These are phyloP conservation scores for Aelia acuminata DNA, from an alignment of 2,888 invertebrate species.

Conservation along the genomic window DNA sequence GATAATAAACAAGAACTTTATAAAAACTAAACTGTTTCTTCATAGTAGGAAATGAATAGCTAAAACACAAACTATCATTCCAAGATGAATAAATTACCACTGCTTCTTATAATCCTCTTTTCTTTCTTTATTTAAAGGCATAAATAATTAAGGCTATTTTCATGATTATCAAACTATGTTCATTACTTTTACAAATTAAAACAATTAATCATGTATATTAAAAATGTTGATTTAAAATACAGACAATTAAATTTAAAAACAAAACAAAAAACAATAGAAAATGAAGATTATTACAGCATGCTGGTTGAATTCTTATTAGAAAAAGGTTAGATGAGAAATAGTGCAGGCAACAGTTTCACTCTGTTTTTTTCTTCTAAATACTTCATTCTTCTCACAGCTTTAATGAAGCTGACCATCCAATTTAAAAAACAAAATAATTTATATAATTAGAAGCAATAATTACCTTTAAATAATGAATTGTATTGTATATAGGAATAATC, in stretches of 20 bases:
- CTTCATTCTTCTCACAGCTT: not conserved
- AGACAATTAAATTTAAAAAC: not conserved
- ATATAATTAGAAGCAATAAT: not conserved
- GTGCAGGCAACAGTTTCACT: constrained; percentile 13
- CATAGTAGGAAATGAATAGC: not conserved
- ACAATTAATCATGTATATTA: not conserved
- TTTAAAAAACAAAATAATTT: not conserved
- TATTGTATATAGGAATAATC: too few relatives aligned
- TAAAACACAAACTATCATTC: not conserved
- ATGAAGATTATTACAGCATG: not conserved
- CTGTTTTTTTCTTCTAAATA: not conserved
- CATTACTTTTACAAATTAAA: not conserved
- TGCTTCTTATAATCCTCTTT: not conserved
- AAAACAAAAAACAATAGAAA: not conserved
- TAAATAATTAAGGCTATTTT: too few relatives aligned
- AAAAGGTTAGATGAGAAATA: not conserved
- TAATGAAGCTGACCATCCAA: not conserved
- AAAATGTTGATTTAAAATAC: not conserved
- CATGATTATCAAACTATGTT: not conserved
- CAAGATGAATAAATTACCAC: not conserved
- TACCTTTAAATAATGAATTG: not conserved
- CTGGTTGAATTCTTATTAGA: not conserved
- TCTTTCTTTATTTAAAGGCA: not conserved
- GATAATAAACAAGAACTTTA: not conserved
- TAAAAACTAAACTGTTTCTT: not conserved